Percentiles rank a stretch among this genome's conserved stretches.
These are phyloP conservation scores for Athalia circularis DNA, from an alignment of 2,888 invertebrate species.

Conservation along the genomic window DNA sequence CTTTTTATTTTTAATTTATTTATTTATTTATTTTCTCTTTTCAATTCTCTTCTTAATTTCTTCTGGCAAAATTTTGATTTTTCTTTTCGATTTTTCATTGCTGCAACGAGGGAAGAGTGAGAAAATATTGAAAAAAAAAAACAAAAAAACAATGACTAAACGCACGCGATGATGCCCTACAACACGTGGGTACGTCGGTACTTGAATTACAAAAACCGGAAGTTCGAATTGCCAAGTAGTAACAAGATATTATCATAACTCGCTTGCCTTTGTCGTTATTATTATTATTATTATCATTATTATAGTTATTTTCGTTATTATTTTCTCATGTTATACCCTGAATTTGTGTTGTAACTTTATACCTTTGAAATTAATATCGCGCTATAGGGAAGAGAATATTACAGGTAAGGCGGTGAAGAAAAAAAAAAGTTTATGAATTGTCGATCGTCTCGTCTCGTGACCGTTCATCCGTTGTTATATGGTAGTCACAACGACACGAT, in stretches of 20 bases:
- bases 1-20: too few species aligned
- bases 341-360: slow-evolving; percentile 27
- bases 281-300: too few species aligned
- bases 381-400: not conserved
- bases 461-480: not conserved
- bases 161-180: not conserved
- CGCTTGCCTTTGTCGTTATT: not conserved
- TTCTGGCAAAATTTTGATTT: too few species aligned
- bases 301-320: too few species aligned
- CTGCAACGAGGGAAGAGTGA: not conserved
- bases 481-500: not conserved
- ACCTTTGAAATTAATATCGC: slow-evolving; percentile 25
- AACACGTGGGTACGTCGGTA: not conserved
- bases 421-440: too few species aligned
- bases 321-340: too few species aligned
- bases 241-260: slow-evolving; percentile 34
- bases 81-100: too few species aligned
- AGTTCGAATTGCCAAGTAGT: slow-evolving; percentile 36
- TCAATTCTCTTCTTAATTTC: too few species aligned
- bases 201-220: slow-evolving; percentile 30
- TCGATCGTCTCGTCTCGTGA: not conserved
- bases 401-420: too few species aligned
- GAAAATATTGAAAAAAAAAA: not conserved
- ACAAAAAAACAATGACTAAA: not conserved
- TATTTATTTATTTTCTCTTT: too few species aligned